Evolutionary conservation across 2,797 vertebrate species (phyloP).

Genomic region (Chanos chanos): DNA sequence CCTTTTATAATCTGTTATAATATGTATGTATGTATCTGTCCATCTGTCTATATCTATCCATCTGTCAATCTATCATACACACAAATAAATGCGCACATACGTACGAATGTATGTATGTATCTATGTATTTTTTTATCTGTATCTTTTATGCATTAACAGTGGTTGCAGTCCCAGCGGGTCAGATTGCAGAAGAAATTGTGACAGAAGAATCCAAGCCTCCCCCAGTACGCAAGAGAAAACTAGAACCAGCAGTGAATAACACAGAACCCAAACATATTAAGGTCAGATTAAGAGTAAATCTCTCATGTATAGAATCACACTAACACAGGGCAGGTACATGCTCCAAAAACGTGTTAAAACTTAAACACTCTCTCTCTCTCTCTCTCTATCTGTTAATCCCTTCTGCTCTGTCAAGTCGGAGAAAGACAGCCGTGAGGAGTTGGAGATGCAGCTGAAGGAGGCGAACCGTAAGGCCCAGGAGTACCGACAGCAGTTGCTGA

Average conservation of each 20-base stretch:
- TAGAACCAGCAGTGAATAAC: conserved; percentile 46
- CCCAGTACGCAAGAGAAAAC: conserved; percentile 58
- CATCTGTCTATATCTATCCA: too few species aligned
- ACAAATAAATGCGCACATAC: too few species aligned
- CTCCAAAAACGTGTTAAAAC: too few species aligned
- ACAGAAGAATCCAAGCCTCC: conserved; percentile 49
- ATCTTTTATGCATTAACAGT: conserved; percentile 50
- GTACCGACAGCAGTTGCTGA: conserved; percentile 67
- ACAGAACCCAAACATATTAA: conserved; percentile 41
- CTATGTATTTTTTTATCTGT: not conserved
- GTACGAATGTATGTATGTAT: not conserved
- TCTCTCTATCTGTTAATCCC: not conserved
- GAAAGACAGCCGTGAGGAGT: conserved; percentile 37
- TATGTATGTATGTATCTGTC: not conserved
- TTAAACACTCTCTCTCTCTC: not conserved
- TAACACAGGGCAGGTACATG: too few species aligned
- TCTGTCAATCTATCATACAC: too few species aligned
- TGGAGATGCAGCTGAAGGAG: conserved; percentile 56
- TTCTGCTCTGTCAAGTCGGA: conserved; percentile 30
- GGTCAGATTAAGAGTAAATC: conserved; percentile 2
- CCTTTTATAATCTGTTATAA: not conserved
- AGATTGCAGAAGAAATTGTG: conserved; percentile 67
- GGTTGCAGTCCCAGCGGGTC: conserved; percentile 69
- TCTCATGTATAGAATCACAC: too few species aligned
- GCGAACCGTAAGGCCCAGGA: conserved; percentile 68